phyloP scores from a whole-genome alignment of 2,888 invertebrate genomes.

The Ernsta delagoae region DNA sequence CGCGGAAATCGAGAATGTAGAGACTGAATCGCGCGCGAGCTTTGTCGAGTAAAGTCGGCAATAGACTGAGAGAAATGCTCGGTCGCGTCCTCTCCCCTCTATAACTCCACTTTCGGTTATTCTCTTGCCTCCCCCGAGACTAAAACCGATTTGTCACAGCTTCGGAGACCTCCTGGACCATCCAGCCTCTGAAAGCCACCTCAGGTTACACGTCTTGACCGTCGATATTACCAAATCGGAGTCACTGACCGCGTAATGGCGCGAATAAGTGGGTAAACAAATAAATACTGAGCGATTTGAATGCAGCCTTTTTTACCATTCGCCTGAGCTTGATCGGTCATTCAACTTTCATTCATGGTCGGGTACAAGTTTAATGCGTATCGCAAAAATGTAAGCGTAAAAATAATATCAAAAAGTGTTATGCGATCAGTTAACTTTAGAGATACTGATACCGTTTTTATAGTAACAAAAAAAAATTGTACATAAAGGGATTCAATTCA shows the following conservation, averaged over 20 bases:
- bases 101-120: constrained; percentile 78
- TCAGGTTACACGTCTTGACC: constrained; percentile 5
- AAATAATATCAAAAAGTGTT: background rate
- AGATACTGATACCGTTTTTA: too few species aligned
- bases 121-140: constrained; percentile 71
- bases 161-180: constrained; percentile 39
- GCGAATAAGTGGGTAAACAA: constrained; percentile 46
- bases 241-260: constrained; percentile 62
- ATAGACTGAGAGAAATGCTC: constrained; percentile 64
- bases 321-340: constrained; percentile 36
- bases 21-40: constrained; percentile 59
- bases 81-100: constrained; percentile 71
- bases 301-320: constrained; percentile 36
- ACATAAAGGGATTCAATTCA: too few species aligned
- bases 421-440: too few species aligned
- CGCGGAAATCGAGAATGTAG: constrained; percentile 35
- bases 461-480: too few species aligned
- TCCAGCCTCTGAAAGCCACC: constrained; percentile 18
- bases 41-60: constrained; percentile 66
- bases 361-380: constrained; percentile 27
- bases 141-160: constrained; percentile 72
- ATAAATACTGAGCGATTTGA: constrained; percentile 39
- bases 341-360: constrained; percentile 41
- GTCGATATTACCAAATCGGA: constrained; percentile 31
- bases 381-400: constrained; percentile 25